Evolutionary conservation across 2,888 invertebrate species (phyloP), one percentile per base, ranked within the genome.

Genomic region (Eudasyphora cyanicolor): DNA sequence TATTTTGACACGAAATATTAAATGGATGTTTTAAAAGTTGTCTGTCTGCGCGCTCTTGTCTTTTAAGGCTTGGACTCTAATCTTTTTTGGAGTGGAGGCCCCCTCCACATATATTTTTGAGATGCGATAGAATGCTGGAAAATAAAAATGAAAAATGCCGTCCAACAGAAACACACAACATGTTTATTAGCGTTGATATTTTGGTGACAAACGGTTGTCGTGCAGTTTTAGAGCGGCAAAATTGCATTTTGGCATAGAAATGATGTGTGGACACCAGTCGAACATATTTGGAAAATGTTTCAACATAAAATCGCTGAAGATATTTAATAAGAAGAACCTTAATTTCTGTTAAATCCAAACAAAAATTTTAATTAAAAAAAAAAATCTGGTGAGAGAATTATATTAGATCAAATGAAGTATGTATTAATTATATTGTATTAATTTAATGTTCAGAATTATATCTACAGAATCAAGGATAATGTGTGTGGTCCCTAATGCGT

Each of bases 1-100:
- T 84, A 76, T 84, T 73, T 73, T 79, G 76, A 84, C 81, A 79
- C 81, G 76, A 81, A 81, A 84, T 84, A 76, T 81, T 81, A 81
- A 78, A 78, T 73, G 64, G 27, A 76, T n/a, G n/a, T 73, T 45
- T 71, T 7, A 73, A 54, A 79, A 60, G 38, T 21, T 35, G 51
- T 77, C 62, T 73, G 69, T 62, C 35, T 75, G 38, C 70, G 62
- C 49, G 69, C 69, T 45, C 42, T 38, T 71, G 17, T 76, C 32
- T 24, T 67, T 67, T 64, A 57, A 27, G 77, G 51, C 42, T 70
- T 42, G 60, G 67, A 24, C 21, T 67, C 67, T 67, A n/a, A 5
- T 19, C 38, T 29, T 42, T n/a, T 67, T 42, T 67, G 67, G 67
- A 42, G 21, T 60, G 57, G n/a, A 27, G 29, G 60, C 60, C 17